phyloP scores from a whole-genome alignment of 2,888 invertebrate species.

The Reticulitermes lucifugus region DNA sequence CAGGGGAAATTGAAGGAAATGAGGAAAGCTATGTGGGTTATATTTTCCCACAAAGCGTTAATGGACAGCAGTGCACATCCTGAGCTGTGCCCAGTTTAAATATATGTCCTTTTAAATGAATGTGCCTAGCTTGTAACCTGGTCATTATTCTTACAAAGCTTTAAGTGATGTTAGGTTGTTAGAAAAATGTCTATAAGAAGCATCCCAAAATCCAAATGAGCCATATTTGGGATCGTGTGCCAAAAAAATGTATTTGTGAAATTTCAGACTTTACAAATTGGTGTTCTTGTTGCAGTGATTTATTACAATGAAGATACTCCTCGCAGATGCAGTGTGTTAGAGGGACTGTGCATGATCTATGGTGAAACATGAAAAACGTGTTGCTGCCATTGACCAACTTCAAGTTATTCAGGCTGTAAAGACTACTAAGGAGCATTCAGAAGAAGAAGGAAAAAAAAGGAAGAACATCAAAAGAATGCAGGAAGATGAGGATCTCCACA shows the following conservation, averaged over 20 bases:
- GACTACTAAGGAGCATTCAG: background rate
- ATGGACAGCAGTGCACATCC: conserved; percentile 50
- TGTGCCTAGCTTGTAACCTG: too few relatives aligned
- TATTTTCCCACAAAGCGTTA: conserved; percentile 50
- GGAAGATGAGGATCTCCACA: background rate
- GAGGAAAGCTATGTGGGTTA: conserved; percentile 51
- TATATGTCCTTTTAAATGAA: too few relatives aligned
- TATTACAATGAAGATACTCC: background rate
- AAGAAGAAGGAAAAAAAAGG: background rate
- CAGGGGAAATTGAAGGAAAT: conserved; percentile 36
- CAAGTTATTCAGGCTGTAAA: background rate
- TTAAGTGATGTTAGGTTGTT: background rate
- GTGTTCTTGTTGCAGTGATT: background rate
- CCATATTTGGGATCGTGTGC: background rate
- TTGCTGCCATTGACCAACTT: background rate
- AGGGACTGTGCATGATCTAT: background rate
- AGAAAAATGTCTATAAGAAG: background rate
- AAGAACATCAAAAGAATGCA: background rate
- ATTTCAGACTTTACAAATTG: background rate
- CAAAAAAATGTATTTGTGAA: background rate
- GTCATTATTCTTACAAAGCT: background rate
- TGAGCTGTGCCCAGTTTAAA: conserved; percentile 34
- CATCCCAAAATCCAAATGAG: background rate
- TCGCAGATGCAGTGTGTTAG: background rate
- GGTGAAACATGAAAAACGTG: background rate